Base-by-base conservation (phyloP, 2,888 invertebrate species). In the Hypercompe scribonia region DNA sequence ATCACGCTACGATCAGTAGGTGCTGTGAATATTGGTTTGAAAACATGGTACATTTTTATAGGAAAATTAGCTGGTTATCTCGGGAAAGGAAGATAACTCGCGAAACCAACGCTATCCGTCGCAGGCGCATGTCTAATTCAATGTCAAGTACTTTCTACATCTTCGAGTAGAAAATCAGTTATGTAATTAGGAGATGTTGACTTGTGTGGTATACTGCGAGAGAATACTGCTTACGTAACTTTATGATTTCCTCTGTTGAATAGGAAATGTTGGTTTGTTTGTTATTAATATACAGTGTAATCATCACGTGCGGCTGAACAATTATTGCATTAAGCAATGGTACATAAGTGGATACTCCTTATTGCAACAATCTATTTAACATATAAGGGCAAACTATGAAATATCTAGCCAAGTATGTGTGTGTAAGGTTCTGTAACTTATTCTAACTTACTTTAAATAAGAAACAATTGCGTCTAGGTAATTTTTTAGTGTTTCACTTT, bases 231-330 rank as follows among this genome's bases (percentile, higher is more conserved):
- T 31, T 61, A 18, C 61, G 61, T 58, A 28, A 61, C 18, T 61
- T 61, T 61, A 61, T 18, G 31, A 61, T 61, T 61, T 61, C 61
- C 61, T 61, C 15, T 61, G 61, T 61, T 31, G 15, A 61, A 31
- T 61, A 61, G 61, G 61, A 61, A 61, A 61, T 61, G 31, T 61
- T 31, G 15, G 61, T 61, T 31, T 61, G 31, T 61, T 61, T 31
- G 31, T 31, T 18, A 8, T 61, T 31, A 61, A 31, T 31, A 61
- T 28, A 28, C 18, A 31, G 28, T 18, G 61, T 28, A 61, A 31
- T 31, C 31, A 18, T 18, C 31, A 18, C 31, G 61, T 61, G 31
- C 13, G 61, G 61, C 61, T 18, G 8, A 31, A 7, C 2, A 61
- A 31, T 61, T 61, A 8, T 28, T 61, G 5, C 18, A 18, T 31